Base-by-base conservation (phyloP, 2,113 vertebrate species). In the Hemicordylus capensis region DNA sequence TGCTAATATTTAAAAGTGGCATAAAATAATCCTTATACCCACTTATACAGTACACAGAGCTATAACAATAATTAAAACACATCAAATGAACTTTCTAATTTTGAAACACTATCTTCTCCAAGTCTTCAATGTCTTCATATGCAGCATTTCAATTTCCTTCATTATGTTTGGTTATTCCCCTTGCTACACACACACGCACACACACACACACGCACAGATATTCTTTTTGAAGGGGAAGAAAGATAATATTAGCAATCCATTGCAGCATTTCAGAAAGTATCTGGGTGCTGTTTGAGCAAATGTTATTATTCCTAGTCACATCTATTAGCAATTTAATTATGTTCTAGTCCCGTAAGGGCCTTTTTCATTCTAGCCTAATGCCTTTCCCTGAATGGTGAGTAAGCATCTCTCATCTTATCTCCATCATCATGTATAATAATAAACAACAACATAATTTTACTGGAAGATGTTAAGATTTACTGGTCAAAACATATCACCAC, bases 261-360 rank as follows among this genome's bases (percentile, higher is more conserved):
- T 24, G 15, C 48, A 72, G 8, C 5, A 51, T 76, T 76, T 56
- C n/a, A 48, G 63, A 26, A 48, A 28, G 56, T 31, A 63, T 26
- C 34, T 54, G 82, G 54, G 54, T 28, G 76, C 54, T 7, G 28
- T 63, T 72, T 19, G 4, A 83, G 12, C 58, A 76, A 81, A n/a
- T 17, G 6, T 0, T 42, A 42, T 39, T 2, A 24, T 63, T 89
- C 51, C 26, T 28, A 79, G 69, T 83, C 67, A 69, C 1, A 67
- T 42, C 14, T 87, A 31, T 80, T 75, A 83, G 3, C 0, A 8
- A 74, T 80, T 87, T 58, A 76, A n/a, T 84, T 91, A 77, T 88
- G 83, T 87, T 80, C n/a, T 89, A 34, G 12, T 79, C 72, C 73
- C 56, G 83, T 26, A 3, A 75, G 51, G 1, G 22, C 54, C 2